Conservation (phyloP, 92 coral and sea anemone species). For the Epizoanthus fatuus region DNA sequence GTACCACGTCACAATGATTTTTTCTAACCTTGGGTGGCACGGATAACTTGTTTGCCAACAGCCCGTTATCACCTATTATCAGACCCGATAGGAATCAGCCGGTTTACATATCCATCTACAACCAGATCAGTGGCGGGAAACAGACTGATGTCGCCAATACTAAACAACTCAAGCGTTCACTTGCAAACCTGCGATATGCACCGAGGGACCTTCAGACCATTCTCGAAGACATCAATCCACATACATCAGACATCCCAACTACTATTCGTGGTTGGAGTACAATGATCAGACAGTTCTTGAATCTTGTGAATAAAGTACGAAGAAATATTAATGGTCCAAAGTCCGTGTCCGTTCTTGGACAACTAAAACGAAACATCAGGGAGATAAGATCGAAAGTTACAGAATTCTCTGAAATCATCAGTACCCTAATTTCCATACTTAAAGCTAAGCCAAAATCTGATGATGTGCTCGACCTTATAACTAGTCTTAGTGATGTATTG, state of each 20-base stretch:
- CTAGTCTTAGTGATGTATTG: slow-evolving; percentile 8
- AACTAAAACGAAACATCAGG: not conserved
- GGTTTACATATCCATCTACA: slow-evolving; percentile 46
- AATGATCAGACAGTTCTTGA: not conserved
- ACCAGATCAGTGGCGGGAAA: slow-evolving; percentile 62
- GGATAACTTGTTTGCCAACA: slow-evolving; percentile 24
- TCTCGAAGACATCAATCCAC: slow-evolving; percentile 11
- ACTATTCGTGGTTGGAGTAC: slow-evolving; percentile 7
- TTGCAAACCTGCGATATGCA: not conserved
- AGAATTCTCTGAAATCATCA: not conserved
- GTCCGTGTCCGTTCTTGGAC: not conserved
- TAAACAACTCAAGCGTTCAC: slow-evolving; percentile 8
- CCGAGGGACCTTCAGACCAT: not conserved
- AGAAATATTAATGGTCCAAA: not conserved
- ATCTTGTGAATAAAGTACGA: slow-evolving; percentile 20
- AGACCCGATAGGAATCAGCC: slow-evolving; percentile 32
- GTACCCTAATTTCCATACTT: not conserved
- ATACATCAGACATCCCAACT: not conserved
- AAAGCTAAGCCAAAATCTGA: not conserved
- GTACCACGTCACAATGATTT: slow-evolving; percentile 4
- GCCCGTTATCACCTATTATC: not conserved
- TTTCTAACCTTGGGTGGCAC: not conserved
- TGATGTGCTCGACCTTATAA: slow-evolving; percentile 10
- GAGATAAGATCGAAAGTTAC: not conserved
- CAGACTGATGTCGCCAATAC: slow-evolving; percentile 52